A percentile compares a stretch with the other conserved stretches of the same genome.
These are phyloP conservation scores for Gymnarchus niloticus DNA, from an alignment of 2,113 vertebrate genomes.

Conservation along the genomic window DNA sequence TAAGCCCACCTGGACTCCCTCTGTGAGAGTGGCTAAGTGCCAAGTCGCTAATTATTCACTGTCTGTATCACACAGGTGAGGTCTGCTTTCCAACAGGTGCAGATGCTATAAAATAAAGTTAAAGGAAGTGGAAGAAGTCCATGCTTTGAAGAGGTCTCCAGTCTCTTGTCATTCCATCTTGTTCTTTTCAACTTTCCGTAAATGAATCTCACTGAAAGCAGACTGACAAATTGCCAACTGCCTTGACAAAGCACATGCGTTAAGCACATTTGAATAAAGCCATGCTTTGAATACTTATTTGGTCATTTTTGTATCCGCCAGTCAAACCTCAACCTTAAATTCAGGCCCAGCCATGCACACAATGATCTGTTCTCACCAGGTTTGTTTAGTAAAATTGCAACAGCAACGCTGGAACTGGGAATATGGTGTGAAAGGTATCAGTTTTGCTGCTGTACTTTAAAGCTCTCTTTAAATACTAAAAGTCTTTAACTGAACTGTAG, in stretches of 20 bases:
- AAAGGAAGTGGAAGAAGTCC: not conserved
- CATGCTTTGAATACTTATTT: conserved; percentile 19
- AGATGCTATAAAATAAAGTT: not conserved
- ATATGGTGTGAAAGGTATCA: not conserved
- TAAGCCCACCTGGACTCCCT: not conserved
- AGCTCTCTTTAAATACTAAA: not conserved
- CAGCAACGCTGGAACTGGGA: not conserved
- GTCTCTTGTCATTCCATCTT: conserved; percentile 9
- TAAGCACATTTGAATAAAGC: conserved; percentile 9
- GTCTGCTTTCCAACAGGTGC: conserved; percentile 12
- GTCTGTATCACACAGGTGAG: conserved; percentile 11
- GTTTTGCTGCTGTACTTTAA: not conserved
- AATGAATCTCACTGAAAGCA: conserved; percentile 5
- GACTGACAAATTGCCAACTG: not conserved
- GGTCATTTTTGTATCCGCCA: conserved; percentile 8
- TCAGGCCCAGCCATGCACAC: conserved; percentile 1
- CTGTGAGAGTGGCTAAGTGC: not conserved
- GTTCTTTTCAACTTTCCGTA: conserved; percentile 10
- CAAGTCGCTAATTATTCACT: conserved; percentile 1
- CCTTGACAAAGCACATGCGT: not conserved
- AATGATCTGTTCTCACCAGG: not conserved
- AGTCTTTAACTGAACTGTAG: not conserved
- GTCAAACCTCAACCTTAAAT: conserved; percentile 11
- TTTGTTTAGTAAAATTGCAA: not conserved
- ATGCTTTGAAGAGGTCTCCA: not conserved